Evolutionary conservation across 2,113 vertebrate genomes (phyloP).

Genomic region (Saccopteryx bilineata): DNA sequence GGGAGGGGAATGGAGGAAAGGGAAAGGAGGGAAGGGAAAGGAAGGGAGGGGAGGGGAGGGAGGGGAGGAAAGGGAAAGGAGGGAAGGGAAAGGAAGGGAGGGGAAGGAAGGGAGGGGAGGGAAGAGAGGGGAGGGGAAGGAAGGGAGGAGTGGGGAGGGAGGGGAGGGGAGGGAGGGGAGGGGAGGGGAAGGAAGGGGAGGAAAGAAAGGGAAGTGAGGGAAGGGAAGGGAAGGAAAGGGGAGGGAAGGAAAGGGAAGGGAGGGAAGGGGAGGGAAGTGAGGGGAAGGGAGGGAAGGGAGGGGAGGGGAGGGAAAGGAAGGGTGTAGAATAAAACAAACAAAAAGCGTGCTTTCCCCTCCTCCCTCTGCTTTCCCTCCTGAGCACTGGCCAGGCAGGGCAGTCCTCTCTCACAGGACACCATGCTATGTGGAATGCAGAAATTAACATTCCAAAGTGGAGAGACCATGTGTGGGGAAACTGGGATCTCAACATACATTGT

Average conservation of each 20-base stretch:
- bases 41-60: no score
- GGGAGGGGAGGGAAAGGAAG: not conserved
- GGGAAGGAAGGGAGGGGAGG: no score
- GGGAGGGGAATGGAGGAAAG: no score
- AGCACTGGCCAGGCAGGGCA: not conserved
- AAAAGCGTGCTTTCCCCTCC: no score
- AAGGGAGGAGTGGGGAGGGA: not conserved
- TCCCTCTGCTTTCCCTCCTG: not conserved
- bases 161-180: no score
- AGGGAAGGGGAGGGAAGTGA: no score
- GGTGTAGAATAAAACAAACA: rapidly evolving
- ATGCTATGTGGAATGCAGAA: not conserved
- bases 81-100: no score
- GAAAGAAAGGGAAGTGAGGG: no score
- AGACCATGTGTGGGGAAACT: not conserved
- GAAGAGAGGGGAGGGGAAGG: not conserved
- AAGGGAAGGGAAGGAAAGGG: no score
- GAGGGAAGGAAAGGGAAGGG: not conserved
- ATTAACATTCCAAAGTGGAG: not conserved
- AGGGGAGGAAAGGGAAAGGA: no score
- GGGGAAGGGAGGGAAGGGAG: no score
- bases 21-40: no score
- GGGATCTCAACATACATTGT: not conserved
- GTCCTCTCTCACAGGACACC: not conserved
- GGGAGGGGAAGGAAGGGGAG: not conserved